Evolutionary conservation across 2,797 vertebrate genomes (phyloP).

Genomic region (Chromobotia macracanthus): DNA sequence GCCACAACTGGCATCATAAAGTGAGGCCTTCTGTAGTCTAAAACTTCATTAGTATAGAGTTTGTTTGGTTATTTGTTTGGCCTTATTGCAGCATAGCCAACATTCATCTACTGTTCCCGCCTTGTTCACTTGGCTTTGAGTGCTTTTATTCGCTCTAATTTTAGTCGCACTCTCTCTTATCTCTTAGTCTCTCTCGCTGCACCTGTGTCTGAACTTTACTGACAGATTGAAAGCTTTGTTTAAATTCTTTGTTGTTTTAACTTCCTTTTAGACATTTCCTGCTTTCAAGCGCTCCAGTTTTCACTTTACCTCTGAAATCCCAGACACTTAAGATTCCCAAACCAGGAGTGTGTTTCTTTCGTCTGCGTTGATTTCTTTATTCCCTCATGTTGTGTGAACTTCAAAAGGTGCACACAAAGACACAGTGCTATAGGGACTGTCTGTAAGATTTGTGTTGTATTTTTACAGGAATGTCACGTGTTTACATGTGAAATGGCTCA

Average conservation of each 20-base stretch:
- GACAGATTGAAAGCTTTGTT: conserved; percentile 59
- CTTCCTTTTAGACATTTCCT: conserved; percentile 58
- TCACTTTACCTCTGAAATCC: conserved; percentile 48
- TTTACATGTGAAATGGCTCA: background rate
- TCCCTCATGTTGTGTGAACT: conserved; percentile 60
- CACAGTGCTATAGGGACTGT: conserved; percentile 46
- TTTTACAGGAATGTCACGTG: background rate
- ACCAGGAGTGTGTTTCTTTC: conserved; percentile 50
- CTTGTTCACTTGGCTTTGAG: conserved; percentile 1
- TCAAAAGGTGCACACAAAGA: conserved; percentile 66
- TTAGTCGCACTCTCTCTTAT: conserved; percentile 24
- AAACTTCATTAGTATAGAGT: conserved; percentile 10
- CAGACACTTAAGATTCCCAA: conserved; percentile 52
- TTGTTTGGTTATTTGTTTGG: background rate
- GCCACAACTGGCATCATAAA: conserved; percentile 26
- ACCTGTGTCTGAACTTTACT: conserved; percentile 55
- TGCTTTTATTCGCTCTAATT: conserved; percentile 22
- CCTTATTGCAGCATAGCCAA: conserved; percentile 11
- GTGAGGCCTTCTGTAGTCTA: conserved; percentile 5
- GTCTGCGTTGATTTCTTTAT: conserved; percentile 58
- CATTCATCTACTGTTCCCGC: conserved; percentile 3
- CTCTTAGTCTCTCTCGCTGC: conserved; percentile 12
- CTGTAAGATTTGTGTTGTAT: background rate
- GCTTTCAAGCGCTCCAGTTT: conserved; percentile 60
- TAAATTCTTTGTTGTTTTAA: conserved; percentile 54